These are phyloP conservation scores for Ibycter americanus DNA, from an alignment of 2,797 vertebrate genomes.

Conservation along the genomic window DNA sequence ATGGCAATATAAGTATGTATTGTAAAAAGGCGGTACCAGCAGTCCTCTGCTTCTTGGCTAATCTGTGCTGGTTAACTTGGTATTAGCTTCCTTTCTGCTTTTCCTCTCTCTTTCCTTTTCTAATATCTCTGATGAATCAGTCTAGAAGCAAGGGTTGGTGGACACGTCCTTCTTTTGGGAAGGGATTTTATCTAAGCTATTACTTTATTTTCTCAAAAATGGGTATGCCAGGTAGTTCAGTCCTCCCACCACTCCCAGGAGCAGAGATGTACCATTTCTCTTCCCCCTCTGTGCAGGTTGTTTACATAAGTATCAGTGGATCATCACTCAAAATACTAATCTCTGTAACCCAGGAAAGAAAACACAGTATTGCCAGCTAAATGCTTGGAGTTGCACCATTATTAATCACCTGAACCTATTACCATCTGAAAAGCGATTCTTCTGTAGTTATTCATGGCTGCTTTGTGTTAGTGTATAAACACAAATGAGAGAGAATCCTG, in stretches of 20 bases:
- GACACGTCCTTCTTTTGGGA: not conserved
- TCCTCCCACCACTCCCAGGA: not conserved
- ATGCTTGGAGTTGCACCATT: not conserved
- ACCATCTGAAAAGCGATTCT: not conserved
- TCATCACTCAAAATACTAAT: not conserved
- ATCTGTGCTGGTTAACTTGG: not conserved
- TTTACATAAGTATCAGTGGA: not conserved
- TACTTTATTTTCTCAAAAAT: not conserved
- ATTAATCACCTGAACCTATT: conserved; percentile 54
- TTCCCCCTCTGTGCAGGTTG: not conserved
- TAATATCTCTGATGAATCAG: not conserved
- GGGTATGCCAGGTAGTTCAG: not conserved
- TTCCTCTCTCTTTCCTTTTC: not conserved
- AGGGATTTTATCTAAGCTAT: not conserved
- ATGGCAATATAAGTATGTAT: not conserved
- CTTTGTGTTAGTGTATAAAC: conserved; percentile 21
- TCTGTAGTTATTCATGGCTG: not conserved
- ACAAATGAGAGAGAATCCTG: conserved; percentile 17
- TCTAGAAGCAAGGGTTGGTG: not conserved
- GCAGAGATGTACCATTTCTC: not conserved
- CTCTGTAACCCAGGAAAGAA: conserved; percentile 40
- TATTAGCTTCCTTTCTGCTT: not conserved
- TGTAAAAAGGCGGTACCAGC: not conserved
- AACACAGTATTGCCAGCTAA: not conserved
- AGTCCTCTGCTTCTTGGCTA: not conserved